Percentiles rank a stretch among this genome's conserved stretches.
These are phyloP conservation scores for Stenurella melanura DNA, from an alignment of 2,888 invertebrate genomes.

Conservation along the genomic window DNA sequence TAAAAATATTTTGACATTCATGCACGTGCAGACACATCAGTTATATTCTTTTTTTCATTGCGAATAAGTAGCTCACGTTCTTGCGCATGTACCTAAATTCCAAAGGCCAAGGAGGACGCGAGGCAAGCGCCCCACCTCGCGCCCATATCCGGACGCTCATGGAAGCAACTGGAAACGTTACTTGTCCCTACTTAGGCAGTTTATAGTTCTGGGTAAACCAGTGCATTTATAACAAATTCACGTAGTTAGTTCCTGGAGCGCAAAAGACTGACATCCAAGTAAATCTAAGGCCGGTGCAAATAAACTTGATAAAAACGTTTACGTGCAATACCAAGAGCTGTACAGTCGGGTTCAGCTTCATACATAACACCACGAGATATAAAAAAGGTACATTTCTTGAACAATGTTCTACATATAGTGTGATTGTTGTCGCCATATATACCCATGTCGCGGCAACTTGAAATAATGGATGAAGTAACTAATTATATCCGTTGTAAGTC, in stretches of 20 bases:
- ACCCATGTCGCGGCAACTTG: constrained; percentile 51
- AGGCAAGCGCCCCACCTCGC: not conserved
- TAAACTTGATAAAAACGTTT: constrained; percentile 12
- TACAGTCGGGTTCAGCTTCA: constrained; percentile 22
- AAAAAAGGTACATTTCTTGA: constrained; percentile 42
- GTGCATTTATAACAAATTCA: constrained; percentile 9
- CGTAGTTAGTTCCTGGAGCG: constrained; percentile 25
- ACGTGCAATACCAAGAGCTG: constrained; percentile 23
- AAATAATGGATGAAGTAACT: constrained; percentile 70
- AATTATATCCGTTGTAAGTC: constrained; percentile 69
- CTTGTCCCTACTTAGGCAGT: constrained; percentile 5
- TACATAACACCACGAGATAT: constrained; percentile 31
- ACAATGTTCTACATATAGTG: constrained; percentile 51
- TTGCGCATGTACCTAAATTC: too few species aligned
- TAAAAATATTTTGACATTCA: too few species aligned
- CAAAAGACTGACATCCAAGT: constrained; percentile 13
- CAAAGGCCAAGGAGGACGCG: too few species aligned
- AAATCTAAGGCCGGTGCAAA: constrained; percentile 1
- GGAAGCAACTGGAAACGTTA: not conserved
- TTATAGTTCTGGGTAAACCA: constrained; percentile 8
- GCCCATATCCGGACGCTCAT: not conserved
- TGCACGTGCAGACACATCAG: too few species aligned
- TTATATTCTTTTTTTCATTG: too few species aligned
- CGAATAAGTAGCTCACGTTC: too few species aligned
- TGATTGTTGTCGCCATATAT: constrained; percentile 49